A percentile compares a stretch with the other conserved stretches of the same genome.
Evolutionary conservation across 2,113 vertebrate species (phyloP).

Genomic region (Dasyprocta punctata): DNA sequence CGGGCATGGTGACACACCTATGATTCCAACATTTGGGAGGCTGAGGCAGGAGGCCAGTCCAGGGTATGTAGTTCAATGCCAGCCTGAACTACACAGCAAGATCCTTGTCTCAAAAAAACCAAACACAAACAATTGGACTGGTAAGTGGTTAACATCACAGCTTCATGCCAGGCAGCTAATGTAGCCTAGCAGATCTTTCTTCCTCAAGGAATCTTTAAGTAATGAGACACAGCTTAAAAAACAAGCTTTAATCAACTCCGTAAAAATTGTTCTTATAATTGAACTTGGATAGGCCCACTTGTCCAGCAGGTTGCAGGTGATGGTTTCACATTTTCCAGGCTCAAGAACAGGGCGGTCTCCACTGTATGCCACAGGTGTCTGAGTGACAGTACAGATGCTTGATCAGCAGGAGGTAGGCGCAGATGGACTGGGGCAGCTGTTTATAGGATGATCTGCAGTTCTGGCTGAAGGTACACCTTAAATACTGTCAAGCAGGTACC

Average conservation of each 20-base stretch:
- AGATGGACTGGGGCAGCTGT: background rate
- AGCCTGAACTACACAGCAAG: background rate
- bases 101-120: background rate
- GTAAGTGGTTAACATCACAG: background rate
- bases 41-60: no score
- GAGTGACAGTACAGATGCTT: slow-evolving; percentile 4
- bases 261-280: slow-evolving; percentile 77
- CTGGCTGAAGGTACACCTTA: background rate
- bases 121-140: background rate
- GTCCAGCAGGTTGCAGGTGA: slow-evolving; percentile 70
- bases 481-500: background rate
- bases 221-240: slow-evolving; percentile 41
- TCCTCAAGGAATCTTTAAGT: background rate
- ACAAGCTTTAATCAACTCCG: slow-evolving; percentile 62
- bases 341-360: slow-evolving; percentile 63
- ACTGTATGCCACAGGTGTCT: slow-evolving; percentile 43
- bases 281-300: slow-evolving; percentile 65
- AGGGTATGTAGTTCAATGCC: no score
- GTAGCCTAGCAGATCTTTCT: background rate
- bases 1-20: background rate
- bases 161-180: background rate
- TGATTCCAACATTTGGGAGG: no score
- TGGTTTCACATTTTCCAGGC: slow-evolving; percentile 82
- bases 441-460: background rate
- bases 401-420: slow-evolving; percentile 54